Evolutionary conservation across 2,113 vertebrate genomes (phyloP), one percentile per base, ranked within the genome.

Genomic region (Zosterops borbonicus): DNA sequence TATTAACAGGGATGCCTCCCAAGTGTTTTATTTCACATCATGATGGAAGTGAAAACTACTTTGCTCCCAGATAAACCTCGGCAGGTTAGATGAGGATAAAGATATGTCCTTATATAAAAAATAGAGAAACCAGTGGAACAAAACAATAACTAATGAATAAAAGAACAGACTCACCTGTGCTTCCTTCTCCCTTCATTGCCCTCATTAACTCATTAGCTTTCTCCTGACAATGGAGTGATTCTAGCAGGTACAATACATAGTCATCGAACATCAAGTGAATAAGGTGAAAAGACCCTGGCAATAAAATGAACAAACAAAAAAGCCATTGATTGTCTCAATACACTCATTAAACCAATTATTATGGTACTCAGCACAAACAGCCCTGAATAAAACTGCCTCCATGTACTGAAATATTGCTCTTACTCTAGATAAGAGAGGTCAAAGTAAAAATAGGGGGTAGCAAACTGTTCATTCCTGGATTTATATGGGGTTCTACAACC

Each of bases 191-290:
- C 96, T 99, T 99, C 99, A 99, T 99, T 91, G 99, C 98, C 86
- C 98, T 98, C 99, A 99, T 99, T 67, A 99, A 98, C 93, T 99
- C 99, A 25, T 98, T 99, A 97, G 99, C 99, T 82, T 99, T 98
- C 96, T 99, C 99, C 97, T 99, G 99, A 95, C 99, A 99, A 91
- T 99, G 99, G 70, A 99, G 98, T 23, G 99, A 99, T 94, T 99
- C 99, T 95, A 99, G 97, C 94, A 99, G 97, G 97, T 99, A 99
- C 77, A 99, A 98, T 73, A 99, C 99, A 8, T 99, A 99, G 95
- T 99, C 99, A 90, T 99, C 99, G 65, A 99, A 99, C 99, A 99
- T 99, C 97, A 99, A 97, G 77, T 99, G 99, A 89, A 99, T 99
- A 96, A 99, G 98, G 97, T 99, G 99, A 92, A 99, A 99, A 68